Evolutionary conservation across 1,140 invertebrate species (phyloP).

Genomic region (Asobara japonica): DNA sequence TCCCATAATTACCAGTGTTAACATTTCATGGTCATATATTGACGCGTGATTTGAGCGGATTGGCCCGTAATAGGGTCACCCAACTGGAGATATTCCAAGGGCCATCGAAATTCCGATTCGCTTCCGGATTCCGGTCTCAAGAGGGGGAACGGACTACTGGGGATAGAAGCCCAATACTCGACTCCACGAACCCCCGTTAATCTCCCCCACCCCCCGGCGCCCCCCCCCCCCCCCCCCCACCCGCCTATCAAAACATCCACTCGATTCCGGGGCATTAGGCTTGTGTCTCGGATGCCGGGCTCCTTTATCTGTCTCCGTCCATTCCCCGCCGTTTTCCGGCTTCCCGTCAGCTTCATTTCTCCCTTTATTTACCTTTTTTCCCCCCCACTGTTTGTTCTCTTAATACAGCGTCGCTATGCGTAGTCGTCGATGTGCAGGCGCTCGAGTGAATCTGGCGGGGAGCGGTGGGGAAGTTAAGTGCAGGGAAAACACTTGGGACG

Average conservation of each 20-base stretch:
- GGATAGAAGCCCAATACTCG: slow-evolving; percentile 26
- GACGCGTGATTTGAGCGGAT: slow-evolving; percentile 26
- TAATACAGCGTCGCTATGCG: not conserved
- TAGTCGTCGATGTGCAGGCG: slow-evolving; percentile 27
- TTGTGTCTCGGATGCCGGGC: slow-evolving; percentile 26
- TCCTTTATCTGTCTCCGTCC: slow-evolving; percentile 21
- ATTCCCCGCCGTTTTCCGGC: not conserved
- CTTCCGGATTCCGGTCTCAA: slow-evolving; percentile 39
- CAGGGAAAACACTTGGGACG: too few species aligned
- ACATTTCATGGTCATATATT: slow-evolving; percentile 25
- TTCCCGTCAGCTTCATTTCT: slow-evolving; percentile 1
- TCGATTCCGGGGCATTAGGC: slow-evolving; percentile 58
- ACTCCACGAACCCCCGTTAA: slow-evolving; percentile 22
- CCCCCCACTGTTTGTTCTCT: not conserved
- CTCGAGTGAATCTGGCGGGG: slow-evolving; percentile 11
- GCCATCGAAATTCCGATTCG: slow-evolving; percentile 47
- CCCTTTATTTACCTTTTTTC: slow-evolving; percentile 2
- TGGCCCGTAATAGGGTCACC: slow-evolving; percentile 1
- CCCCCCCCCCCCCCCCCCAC: not conserved
- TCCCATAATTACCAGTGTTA: not conserved
- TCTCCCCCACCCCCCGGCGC: slow-evolving; percentile 18
- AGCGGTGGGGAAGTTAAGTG: too few species aligned
- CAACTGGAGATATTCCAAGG: slow-evolving; percentile 32
- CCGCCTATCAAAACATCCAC: slow-evolving; percentile 37
- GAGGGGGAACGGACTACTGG: not conserved